A percentile compares a stretch with the other conserved stretches of the same genome.
phyloP scores from a whole-genome alignment of 2,113 vertebrate genomes.

The Planiliza haematocheilus region DNA sequence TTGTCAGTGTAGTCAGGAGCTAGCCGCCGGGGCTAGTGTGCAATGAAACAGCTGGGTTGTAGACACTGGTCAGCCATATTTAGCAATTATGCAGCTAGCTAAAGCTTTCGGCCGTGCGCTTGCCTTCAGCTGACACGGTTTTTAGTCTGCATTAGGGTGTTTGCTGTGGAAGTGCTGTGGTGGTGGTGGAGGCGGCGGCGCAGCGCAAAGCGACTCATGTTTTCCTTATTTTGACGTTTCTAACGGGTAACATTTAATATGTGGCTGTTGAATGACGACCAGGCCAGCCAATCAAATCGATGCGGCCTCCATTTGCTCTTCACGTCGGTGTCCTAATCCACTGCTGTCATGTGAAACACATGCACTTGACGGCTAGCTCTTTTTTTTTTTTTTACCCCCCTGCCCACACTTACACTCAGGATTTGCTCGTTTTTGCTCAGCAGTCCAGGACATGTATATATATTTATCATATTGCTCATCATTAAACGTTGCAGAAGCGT shows the following conservation, averaged over 20 bases:
- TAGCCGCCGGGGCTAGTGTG: constrained; percentile 47
- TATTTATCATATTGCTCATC: not conserved
- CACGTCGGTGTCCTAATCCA: constrained; percentile 63
- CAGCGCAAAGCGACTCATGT: constrained; percentile 50
- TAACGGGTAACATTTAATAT: constrained; percentile 45
- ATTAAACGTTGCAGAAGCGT: constrained; percentile 7
- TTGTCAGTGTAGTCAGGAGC: constrained; percentile 9
- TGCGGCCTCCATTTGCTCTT: constrained; percentile 78
- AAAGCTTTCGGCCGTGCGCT: not conserved
- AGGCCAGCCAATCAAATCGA: constrained; percentile 65
- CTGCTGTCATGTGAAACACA: constrained; percentile 53
- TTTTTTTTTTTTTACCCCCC: too few relatives aligned
- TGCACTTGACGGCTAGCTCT: constrained; percentile 59
- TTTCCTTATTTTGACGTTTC: constrained; percentile 60
- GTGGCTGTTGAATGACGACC: constrained; percentile 62
- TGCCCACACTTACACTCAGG: not conserved
- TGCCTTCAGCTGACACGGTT: not conserved
- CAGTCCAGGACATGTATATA: not conserved
- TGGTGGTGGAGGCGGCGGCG: not conserved
- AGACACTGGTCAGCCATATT: constrained; percentile 67
- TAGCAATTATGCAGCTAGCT: constrained; percentile 20
- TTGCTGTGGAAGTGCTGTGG: not conserved
- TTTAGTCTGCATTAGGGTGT: not conserved
- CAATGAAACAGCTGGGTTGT: constrained; percentile 61
- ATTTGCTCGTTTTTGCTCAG: constrained; percentile 4